phyloP scores from a whole-genome alignment of 2,113 vertebrate species.

The Tichodroma muraria region DNA sequence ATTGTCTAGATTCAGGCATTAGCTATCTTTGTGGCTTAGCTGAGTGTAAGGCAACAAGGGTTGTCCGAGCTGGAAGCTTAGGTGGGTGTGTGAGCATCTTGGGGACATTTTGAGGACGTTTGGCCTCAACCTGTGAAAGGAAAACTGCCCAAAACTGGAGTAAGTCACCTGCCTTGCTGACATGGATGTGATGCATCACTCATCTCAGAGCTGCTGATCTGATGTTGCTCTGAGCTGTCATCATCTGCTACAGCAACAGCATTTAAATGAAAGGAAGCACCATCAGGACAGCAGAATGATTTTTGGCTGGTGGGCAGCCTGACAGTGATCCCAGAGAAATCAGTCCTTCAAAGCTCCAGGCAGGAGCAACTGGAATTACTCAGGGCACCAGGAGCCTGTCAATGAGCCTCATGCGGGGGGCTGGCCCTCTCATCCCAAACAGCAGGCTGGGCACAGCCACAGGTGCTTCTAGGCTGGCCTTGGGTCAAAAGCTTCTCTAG shows the following conservation, averaged over 20 bases:
- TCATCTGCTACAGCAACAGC: not conserved
- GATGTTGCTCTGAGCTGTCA: not conserved
- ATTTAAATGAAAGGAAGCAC: not conserved
- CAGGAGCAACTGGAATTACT: not conserved
- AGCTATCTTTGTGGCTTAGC: not conserved
- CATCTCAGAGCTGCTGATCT: not conserved
- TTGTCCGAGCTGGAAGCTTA: not conserved
- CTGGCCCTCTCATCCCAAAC: too few relatives aligned
- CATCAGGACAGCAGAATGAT: not conserved
- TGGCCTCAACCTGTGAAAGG: not conserved
- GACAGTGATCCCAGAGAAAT: not conserved
- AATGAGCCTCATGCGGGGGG: fast-evolving
- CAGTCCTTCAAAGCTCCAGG: not conserved
- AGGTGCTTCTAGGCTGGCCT: not conserved
- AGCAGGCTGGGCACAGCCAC: not conserved
- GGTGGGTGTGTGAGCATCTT: not conserved
- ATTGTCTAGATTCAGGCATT: not conserved
- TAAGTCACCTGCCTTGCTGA: not conserved
- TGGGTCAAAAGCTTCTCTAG: not conserved
- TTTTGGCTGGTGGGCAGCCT: not conserved
- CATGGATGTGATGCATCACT: not conserved
- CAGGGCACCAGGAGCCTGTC: fast-evolving
- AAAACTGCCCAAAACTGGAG: not conserved
- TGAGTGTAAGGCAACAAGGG: not conserved
- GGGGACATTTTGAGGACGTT: not conserved